Percentiles rank a stretch among this genome's conserved stretches.
phyloP scores from a whole-genome alignment of 2,797 vertebrate species.

The Emys orbicularis region DNA sequence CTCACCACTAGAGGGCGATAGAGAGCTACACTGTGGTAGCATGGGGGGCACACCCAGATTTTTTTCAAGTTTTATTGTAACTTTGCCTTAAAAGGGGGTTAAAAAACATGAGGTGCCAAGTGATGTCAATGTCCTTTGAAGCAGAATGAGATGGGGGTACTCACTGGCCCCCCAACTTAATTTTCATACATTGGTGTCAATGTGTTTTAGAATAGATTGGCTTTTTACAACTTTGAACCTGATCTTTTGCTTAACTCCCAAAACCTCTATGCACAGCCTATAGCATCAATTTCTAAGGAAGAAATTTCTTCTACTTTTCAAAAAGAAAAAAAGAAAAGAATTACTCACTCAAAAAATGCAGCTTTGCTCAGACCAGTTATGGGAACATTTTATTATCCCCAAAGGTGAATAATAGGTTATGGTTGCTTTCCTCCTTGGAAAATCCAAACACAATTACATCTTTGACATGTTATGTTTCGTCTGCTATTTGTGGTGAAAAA shows the following conservation, averaged over 20 bases:
- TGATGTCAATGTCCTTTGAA: neutral
- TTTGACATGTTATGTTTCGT: neutral
- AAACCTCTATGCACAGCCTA: accelerated
- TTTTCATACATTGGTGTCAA: accelerated
- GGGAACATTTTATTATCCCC: neutral
- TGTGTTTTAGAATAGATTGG: accelerated
- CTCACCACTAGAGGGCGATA: neutral
- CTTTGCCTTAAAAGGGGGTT: neutral
- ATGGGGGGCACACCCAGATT: neutral
- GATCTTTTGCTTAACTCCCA: neutral
- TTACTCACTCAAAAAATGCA: neutral
- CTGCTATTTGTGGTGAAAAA: neutral
- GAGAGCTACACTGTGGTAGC: neutral
- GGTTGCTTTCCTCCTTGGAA: neutral
- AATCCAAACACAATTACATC: constrained; percentile 3
- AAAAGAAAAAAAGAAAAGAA: neutral
- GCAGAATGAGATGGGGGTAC: neutral
- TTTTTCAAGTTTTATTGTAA: neutral
- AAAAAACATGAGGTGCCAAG: neutral
- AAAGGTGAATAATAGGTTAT: neutral
- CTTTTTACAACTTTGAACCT: neutral
- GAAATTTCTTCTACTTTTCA: neutral
- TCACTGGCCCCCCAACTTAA: neutral
- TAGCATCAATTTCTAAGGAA: neutral
- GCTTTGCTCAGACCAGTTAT: neutral